Evolutionary conservation across 2,113 vertebrate genomes (phyloP).

Genomic region (Sceloporus undulatus): DNA sequence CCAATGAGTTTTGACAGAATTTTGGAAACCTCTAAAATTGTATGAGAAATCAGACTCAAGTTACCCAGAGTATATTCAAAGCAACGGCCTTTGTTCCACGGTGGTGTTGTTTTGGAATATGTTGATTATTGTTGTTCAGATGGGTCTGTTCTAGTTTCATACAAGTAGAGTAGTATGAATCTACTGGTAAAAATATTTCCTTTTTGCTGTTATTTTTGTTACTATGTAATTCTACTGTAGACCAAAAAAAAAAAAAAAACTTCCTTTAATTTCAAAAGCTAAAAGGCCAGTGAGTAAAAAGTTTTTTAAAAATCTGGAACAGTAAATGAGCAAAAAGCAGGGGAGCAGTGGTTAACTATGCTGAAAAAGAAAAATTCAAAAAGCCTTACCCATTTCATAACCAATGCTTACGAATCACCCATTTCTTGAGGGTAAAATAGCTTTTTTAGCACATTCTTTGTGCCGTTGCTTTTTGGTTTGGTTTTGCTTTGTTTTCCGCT

Average conservation of each 20-base stretch:
- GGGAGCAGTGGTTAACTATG: slow-evolving; percentile 77
- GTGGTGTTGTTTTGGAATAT: slow-evolving; percentile 63
- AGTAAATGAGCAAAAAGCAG: slow-evolving; percentile 73
- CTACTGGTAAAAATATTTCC: slow-evolving; percentile 71
- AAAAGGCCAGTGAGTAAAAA: slow-evolving; percentile 76
- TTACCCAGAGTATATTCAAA: slow-evolving; percentile 67
- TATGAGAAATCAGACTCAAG: slow-evolving; percentile 41
- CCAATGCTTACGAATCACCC: slow-evolving; percentile 80
- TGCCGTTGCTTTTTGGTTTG: slow-evolving; percentile 58
- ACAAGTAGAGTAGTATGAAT: slow-evolving; percentile 77
- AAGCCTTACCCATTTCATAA: slow-evolving; percentile 83
- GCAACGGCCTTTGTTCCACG: slow-evolving; percentile 57
- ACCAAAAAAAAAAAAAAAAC: slow-evolving; percentile 78
- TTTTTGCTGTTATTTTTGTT: slow-evolving; percentile 76
- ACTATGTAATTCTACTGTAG: slow-evolving; percentile 86
- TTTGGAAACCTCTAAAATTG: slow-evolving; percentile 56
- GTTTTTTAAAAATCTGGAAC: slow-evolving; percentile 64
- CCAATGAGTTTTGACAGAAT: slow-evolving; percentile 53
- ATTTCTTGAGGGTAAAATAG: slow-evolving; percentile 74
- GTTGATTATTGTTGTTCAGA: slow-evolving; percentile 69
- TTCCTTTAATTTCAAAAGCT: slow-evolving; percentile 74
- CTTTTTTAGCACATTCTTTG: slow-evolving; percentile 75
- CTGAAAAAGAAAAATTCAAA: slow-evolving; percentile 78
- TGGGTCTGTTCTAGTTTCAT: slow-evolving; percentile 70
- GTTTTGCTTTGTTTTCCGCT: slow-evolving; percentile 77